A percentile compares a stretch with the other conserved stretches of the same genome.
phyloP scores from a whole-genome alignment of 2,113 vertebrate species.

The Tragulus kanchil region DNA sequence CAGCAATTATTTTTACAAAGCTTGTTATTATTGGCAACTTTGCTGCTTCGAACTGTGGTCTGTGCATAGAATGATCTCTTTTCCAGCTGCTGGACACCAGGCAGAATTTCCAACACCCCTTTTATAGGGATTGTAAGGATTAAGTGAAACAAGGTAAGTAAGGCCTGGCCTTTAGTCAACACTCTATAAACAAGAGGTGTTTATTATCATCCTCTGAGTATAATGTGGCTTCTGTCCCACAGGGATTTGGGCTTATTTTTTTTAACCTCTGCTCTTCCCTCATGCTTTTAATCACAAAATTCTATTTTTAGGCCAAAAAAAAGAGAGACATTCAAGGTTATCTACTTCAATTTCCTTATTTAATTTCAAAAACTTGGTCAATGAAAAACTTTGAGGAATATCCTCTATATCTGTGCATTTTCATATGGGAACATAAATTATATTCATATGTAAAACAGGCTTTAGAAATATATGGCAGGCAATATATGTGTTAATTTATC shows the following conservation, averaged over 20 bases:
- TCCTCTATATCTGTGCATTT: neutral
- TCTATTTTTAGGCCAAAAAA: neutral
- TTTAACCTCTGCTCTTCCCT: neutral
- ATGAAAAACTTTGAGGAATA: neutral
- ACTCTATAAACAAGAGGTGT: slow-evolving; percentile 31
- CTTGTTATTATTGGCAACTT: slow-evolving; percentile 57
- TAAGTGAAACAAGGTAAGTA: slow-evolving; percentile 24
- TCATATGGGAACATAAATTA: neutral
- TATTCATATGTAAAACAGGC: neutral
- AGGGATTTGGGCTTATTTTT: neutral
- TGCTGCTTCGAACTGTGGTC: neutral
- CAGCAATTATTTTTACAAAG: slow-evolving; percentile 69
- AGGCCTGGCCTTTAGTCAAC: neutral
- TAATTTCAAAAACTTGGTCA: slow-evolving; percentile 37
- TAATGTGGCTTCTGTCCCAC: neutral
- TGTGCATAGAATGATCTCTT: neutral
- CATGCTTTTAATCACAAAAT: neutral
- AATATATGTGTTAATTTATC: neutral
- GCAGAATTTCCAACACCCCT: neutral
- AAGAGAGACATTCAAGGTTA: neutral
- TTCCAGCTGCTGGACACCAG: slow-evolving; percentile 2
- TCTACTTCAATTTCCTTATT: neutral
- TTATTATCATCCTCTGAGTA: slow-evolving; percentile 2
- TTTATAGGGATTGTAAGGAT: slow-evolving; percentile 47
- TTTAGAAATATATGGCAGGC: neutral